Evolutionary conservation across 2,888 invertebrate genomes (phyloP).

Genomic region (Pollenia angustigena): DNA sequence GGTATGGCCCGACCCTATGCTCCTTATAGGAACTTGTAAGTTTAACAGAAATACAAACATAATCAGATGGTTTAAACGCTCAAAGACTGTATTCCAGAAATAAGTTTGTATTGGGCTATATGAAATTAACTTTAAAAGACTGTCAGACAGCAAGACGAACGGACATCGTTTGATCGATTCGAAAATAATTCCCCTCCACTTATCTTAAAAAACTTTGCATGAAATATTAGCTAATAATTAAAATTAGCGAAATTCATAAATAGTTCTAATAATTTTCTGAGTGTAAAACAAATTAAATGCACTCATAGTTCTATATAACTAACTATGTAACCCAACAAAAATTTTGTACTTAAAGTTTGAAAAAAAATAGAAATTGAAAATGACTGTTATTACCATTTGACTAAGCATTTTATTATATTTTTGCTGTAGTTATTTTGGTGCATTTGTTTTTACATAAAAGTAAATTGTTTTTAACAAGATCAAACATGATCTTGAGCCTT

Average conservation of each 20-base stretch:
- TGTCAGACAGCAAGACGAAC: no score
- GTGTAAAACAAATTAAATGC: conserved; percentile 46
- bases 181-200: no score
- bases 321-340: conserved; percentile 6
- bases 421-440: conserved; percentile 15
- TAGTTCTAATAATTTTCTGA: neutral
- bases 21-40: no score
- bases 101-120: no score
- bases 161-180: no score
- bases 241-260: neutral
- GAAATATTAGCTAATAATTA: no score
- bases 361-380: conserved; percentile 37
- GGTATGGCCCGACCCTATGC: no score
- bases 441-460: conserved; percentile 64
- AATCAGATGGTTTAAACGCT: no score
- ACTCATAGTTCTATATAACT: conserved; percentile 18
- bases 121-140: no score
- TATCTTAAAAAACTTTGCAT: no score
- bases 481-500: conserved; percentile 68
- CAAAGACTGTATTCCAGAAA: no score
- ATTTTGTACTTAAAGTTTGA: neutral
- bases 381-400: conserved; percentile 70
- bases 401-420: conserved; percentile 69
- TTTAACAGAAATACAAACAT: no score
- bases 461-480: conserved; percentile 72